These are phyloP conservation scores for Sinosuthora webbiana DNA, from an alignment of 2,113 vertebrate genomes.

Conservation along the genomic window DNA sequence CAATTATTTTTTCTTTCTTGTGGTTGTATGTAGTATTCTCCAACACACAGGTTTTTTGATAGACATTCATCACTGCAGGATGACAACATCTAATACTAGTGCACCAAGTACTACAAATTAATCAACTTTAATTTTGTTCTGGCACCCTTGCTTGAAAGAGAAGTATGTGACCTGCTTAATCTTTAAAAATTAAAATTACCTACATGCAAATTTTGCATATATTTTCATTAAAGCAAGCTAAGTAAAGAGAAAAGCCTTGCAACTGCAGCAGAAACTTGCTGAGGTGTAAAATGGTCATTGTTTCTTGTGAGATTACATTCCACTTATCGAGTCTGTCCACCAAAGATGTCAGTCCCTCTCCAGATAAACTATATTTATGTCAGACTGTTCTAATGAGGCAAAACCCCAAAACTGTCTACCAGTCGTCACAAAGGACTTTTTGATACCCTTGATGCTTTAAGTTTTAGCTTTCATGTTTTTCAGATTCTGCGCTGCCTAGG, in stretches of 20 bases:
- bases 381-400: neutral
- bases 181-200: neutral
- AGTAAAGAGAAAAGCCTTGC: neutral
- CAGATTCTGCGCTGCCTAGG: no score
- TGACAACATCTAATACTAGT: neutral
- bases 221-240: neutral
- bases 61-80: neutral
- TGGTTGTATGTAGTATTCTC: neutral
- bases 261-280: neutral
- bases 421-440: neutral
- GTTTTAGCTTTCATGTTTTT: no score
- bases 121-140: neutral
- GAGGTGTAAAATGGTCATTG: neutral
- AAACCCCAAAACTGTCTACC: neutral
- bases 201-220: neutral
- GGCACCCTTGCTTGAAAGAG: neutral
- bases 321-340: fast-evolving
- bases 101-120: neutral
- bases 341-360: neutral
- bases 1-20: neutral
- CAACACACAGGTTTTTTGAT: neutral
- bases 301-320: neutral
- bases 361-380: neutral
- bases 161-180: neutral
- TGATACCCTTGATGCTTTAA: neutral